Base-by-base conservation (phyloP, 2,797 vertebrate species). In the Pyrocephalus nanus region DNA sequence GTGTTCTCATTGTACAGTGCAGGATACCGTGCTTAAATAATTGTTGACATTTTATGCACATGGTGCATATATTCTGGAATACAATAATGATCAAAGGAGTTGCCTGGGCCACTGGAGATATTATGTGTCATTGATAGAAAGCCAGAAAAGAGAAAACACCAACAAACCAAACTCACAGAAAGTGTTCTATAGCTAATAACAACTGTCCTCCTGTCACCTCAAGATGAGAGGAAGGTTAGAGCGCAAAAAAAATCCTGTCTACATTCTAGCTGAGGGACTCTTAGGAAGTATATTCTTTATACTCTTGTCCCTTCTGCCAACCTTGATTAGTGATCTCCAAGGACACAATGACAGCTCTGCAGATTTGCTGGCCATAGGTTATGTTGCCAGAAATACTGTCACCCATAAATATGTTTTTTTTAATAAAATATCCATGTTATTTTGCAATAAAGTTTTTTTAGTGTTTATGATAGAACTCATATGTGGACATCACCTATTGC, bases 31-130 rank as follows among this genome's bases (percentile, higher is more conserved):
- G 50, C 36, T 82, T 95, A 91, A 93, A 88, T 89, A 80, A 75
- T 30, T 91, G 69, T 76, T 77, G 84, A 50, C 45, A 47, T 77
- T 93, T 90, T 76, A 76, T 72, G 54, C 58, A 75, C 5, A 11
- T 48, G 29, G 38, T 45, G 62, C 65, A 55, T 91, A 43, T 58
- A 86, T 92, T 94, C 43, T 86, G 60, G 80, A 86, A 73, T 43
- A 79, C 32, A 78, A 16, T 47, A 65, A 72, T 55, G 71, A 95
- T 92, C 71, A 92, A 95, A 95, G 47, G 48, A 88, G 48, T 40
- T 92, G 34, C 51, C 84, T 82, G 43, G 48, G n/a, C 45, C 78
- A 38, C 64, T 67, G 79, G 67, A 86, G 86, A 36, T 83, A 38
- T 30, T 70, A 67, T 30, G 17, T 80, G 62, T 57, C 48, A 53